Percentiles rank a stretch among this genome's conserved stretches.
These are phyloP conservation scores for sheep (Ovis aries) DNA, from an alignment of 2,113 vertebrate genomes.

Conservation along the genomic window ARS-UI_Ramb_v3.0 NC_056076.1:10611001-10611500, in stretches of 20 bases:
- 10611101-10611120: not conserved
- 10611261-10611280: not conserved
- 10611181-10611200: not conserved
- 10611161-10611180: rapidly evolving
- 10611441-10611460: not conserved
- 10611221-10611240: not conserved
- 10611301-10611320: not conserved
- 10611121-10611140: not conserved
- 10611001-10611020: not conserved
- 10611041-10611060: not conserved
- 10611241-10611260: not conserved
- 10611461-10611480: not conserved
- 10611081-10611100: not conserved
- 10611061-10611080: not conserved
- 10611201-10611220: not conserved
- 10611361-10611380: not conserved
- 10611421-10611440: not conserved
- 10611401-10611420: not conserved
- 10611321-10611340: not conserved
- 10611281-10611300: not conserved
- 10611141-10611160: not conserved
- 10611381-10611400: not conserved
- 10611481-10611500: not conserved
- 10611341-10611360: not conserved
- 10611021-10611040: not conserved